A percentile compares a stretch with the other conserved stretches of the same genome.
These are phyloP conservation scores for Andrena trimmerana DNA, from an alignment of 2,888 invertebrate genomes.

Conservation along the genomic window DNA sequence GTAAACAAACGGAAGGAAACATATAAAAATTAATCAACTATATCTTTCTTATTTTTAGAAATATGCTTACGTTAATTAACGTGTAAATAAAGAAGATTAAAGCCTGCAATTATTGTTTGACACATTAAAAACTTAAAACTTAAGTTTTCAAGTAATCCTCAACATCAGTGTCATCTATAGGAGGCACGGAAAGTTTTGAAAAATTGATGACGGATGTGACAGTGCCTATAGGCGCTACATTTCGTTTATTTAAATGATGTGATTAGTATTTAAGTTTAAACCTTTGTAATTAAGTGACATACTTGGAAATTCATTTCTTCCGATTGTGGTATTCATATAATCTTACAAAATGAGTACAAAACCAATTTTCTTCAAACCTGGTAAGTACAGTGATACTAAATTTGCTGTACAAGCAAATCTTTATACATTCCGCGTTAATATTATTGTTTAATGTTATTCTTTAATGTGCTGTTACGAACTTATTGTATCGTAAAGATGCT, in stretches of 20 bases:
- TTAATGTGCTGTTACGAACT: neutral
- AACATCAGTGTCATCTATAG: constrained; percentile 57
- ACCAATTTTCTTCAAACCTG: constrained; percentile 66
- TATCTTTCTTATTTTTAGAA: neutral
- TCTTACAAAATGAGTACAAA: constrained; percentile 62
- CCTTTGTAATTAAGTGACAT: constrained; percentile 5
- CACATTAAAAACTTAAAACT: neutral
- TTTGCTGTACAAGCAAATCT: neutral
- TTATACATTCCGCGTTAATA: neutral
- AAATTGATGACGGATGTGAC: neutral
- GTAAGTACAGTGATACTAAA: constrained; percentile 52
- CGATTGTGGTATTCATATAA: neutral
- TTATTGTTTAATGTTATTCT: neutral
- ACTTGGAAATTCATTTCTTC: constrained; percentile 5
- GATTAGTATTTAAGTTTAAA: constrained; percentile 3
- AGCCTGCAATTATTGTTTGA: too few relatives aligned
- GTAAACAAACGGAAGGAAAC: neutral
- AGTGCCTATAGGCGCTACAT: neutral
- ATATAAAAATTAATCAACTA: neutral
- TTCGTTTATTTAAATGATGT: constrained; percentile 26
- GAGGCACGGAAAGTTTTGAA: constrained; percentile 10
- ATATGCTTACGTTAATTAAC: neutral
- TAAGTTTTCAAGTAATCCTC: neutral
- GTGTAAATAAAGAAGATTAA: neutral
- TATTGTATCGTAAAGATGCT: neutral